Conservation (phyloP, 2,113 vertebrate species). For the Burhinus bistriatus region DNA sequence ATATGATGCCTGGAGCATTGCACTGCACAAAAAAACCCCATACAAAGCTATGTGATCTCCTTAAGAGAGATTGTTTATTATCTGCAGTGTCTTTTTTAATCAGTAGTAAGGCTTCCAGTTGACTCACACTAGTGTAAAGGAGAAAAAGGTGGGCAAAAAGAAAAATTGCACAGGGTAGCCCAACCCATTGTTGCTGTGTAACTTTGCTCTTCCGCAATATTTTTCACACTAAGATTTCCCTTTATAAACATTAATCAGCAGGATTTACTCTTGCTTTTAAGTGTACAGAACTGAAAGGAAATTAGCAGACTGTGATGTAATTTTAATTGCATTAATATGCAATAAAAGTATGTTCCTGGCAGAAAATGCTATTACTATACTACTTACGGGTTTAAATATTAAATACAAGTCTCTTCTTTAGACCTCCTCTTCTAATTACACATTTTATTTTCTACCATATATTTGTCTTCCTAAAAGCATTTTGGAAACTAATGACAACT, state of each 20-base stretch:
- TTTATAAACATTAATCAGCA: not conserved
- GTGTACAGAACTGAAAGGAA: slow-evolving; percentile 5
- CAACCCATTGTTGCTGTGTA: not conserved
- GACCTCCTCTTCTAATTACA: slow-evolving; percentile 41
- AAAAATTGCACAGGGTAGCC: not conserved
- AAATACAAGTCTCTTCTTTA: slow-evolving; percentile 12
- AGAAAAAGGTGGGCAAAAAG: not conserved
- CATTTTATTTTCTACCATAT: slow-evolving; percentile 25
- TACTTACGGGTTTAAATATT: slow-evolving; percentile 54
- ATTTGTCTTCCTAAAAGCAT: slow-evolving; percentile 56
- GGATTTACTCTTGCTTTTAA: slow-evolving; percentile 36
- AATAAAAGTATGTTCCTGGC: slow-evolving; percentile 24
- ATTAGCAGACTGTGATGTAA: slow-evolving; percentile 38
- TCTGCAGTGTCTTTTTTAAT: not conserved
- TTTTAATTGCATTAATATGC: slow-evolving; percentile 63
- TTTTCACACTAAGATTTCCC: not conserved
- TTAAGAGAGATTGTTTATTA: not conserved
- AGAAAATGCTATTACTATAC: not conserved
- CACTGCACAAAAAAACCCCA: not conserved
- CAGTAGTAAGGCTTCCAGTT: not conserved
- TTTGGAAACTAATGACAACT: slow-evolving; percentile 53
- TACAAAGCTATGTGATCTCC: not conserved
- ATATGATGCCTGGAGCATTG: not conserved
- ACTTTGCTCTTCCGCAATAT: not conserved
- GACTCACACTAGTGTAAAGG: not conserved